phyloP scores from a whole-genome alignment of 2,113 vertebrate genomes.

The Catagonus wagneri region DNA sequence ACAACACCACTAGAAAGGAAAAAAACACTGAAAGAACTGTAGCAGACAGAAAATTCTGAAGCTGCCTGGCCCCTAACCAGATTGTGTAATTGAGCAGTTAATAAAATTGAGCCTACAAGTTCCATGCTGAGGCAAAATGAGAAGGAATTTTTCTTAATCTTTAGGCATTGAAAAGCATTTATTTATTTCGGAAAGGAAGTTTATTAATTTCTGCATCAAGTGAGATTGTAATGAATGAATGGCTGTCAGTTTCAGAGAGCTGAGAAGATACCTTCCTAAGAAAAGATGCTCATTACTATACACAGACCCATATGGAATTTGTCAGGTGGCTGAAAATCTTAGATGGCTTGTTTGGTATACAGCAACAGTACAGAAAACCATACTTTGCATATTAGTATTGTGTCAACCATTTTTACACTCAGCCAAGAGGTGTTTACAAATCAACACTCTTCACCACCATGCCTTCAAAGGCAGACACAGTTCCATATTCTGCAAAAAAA shows the following conservation, averaged over 20 bases:
- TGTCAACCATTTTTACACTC: not conserved
- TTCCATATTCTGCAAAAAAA: constrained; percentile 27
- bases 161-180: constrained; percentile 38
- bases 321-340: not conserved
- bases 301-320: not conserved
- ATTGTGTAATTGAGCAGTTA: constrained; percentile 54
- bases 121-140: constrained; percentile 56
- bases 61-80: not conserved
- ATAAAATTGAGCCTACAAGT: constrained; percentile 62
- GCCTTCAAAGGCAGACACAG: not conserved
- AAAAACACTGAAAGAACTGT: not conserved
- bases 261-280: not conserved
- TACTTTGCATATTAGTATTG: not conserved
- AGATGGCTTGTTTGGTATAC: not conserved
- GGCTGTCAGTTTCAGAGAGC: not conserved
- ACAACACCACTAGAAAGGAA: not conserved
- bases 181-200: constrained; percentile 52
- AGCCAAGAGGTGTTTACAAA: constrained; percentile 5
- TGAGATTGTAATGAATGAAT: constrained; percentile 30
- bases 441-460: not conserved
- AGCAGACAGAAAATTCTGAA: constrained; percentile 32
- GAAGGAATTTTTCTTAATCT: constrained; percentile 63
- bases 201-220: constrained; percentile 55
- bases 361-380: not conserved
- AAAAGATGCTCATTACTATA: not conserved